Conservation (phyloP, 2,797 vertebrate genomes). For the Alosa sapidissima region DNA sequence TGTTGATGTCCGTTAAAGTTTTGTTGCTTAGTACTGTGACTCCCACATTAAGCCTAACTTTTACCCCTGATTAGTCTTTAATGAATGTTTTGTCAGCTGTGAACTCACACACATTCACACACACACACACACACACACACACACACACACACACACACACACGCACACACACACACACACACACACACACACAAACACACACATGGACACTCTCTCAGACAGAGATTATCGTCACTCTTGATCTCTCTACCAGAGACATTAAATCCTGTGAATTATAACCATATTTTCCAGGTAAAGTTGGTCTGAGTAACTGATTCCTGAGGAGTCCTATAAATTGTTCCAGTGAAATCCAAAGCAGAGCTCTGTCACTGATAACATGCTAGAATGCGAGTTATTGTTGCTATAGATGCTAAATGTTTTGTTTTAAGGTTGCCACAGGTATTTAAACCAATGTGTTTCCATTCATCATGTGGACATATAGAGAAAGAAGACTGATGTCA, state of each 20-base stretch:
- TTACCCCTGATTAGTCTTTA: background rate
- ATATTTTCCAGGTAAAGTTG: background rate
- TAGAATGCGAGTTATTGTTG: background rate
- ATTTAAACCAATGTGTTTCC: background rate
- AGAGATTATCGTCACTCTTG: background rate
- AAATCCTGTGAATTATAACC: background rate
- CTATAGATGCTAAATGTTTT: slow-evolving; percentile 4
- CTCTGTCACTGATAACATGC: slow-evolving; percentile 1
- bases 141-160: background rate
- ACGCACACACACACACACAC: background rate
- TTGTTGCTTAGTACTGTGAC: background rate
- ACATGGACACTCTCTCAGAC: background rate
- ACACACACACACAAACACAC: background rate
- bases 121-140: background rate
- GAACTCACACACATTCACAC: background rate
- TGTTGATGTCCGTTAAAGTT: background rate
- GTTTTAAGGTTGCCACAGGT: background rate
- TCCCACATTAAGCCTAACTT: background rate
- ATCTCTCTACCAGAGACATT: background rate
- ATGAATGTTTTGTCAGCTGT: background rate
- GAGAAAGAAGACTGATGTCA: background rate
- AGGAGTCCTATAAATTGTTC: background rate
- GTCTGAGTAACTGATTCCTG: background rate
- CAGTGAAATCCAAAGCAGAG: background rate
- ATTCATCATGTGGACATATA: background rate